Evolutionary conservation across 1,140 invertebrate genomes (phyloP).

Genomic region (Papilio helenus): DNA sequence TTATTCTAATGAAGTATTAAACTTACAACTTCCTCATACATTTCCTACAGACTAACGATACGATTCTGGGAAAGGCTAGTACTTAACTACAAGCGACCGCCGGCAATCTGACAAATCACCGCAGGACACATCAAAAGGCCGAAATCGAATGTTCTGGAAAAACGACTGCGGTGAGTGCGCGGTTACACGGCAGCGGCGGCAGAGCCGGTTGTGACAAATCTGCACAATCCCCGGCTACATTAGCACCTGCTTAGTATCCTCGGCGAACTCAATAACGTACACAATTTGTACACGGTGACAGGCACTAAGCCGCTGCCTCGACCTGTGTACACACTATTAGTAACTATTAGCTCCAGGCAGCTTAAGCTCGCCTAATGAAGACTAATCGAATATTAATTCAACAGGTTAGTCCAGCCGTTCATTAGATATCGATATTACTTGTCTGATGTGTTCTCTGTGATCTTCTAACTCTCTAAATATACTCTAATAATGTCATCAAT

Average conservation of each 20-base stretch:
- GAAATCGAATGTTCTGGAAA: slow-evolving; percentile 2
- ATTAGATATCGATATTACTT: slow-evolving; percentile 54
- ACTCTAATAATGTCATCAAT: background rate
- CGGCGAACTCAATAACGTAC: slow-evolving; percentile 26
- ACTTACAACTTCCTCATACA: slow-evolving; percentile 8
- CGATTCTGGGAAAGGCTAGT: slow-evolving; percentile 11
- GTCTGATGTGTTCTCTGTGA: slow-evolving; percentile 31
- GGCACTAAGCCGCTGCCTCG: slow-evolving; percentile 48
- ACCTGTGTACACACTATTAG: slow-evolving; percentile 63
- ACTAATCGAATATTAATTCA: slow-evolving; percentile 77
- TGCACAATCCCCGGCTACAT: slow-evolving; percentile 34
- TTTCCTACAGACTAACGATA: background rate
- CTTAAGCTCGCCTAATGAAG: slow-evolving; percentile 68
- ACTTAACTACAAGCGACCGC: slow-evolving; percentile 11
- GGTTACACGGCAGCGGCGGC: background rate
- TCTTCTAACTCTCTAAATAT: background rate
- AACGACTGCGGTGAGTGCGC: background rate
- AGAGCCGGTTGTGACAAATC: slow-evolving; percentile 28
- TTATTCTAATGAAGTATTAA: slow-evolving; percentile 9
- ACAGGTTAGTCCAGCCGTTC: slow-evolving; percentile 63
- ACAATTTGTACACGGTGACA: slow-evolving; percentile 51
- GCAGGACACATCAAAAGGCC: slow-evolving; percentile 28
- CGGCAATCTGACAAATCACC: slow-evolving; percentile 27
- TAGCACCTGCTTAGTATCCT: slow-evolving; percentile 47
- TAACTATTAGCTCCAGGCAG: slow-evolving; percentile 68